These are phyloP conservation scores for Lycaena phlaeas DNA, from an alignment of 2,888 invertebrate genomes.

Conservation along the genomic window DNA sequence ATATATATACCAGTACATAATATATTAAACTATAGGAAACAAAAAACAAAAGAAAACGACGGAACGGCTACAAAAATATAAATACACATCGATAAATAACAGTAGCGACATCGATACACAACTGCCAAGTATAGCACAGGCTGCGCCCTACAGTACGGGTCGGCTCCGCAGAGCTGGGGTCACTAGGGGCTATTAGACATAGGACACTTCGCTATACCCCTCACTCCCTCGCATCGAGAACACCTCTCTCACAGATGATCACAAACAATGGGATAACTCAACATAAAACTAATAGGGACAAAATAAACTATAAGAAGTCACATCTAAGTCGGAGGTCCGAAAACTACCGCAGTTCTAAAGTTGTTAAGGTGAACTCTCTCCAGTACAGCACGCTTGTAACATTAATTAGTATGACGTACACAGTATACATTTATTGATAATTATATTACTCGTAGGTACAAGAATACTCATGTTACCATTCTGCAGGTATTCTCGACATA, in stretches of 20 bases:
- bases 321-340: constrained; percentile 44
- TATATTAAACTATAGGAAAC: constrained; percentile 31
- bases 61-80: constrained; percentile 58
- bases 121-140: constrained; percentile 71
- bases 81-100: constrained; percentile 56
- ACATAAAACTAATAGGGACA: constrained; percentile 56
- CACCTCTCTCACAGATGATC: constrained; percentile 72
- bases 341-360: constrained; percentile 27
- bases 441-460: constrained; percentile 3
- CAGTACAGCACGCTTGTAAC: constrained; percentile 31
- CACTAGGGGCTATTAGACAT: constrained; percentile 47
- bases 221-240: constrained; percentile 73
- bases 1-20: constrained; percentile 26
- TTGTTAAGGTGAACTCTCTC: constrained; percentile 35
- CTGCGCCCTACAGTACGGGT: constrained; percentile 63
- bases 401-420: constrained; percentile 17
- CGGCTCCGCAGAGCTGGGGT: constrained; percentile 64
- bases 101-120: constrained; percentile 70
- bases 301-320: constrained; percentile 33
- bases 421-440: constrained; percentile 10
- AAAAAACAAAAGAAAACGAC: constrained; percentile 34
- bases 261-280: constrained; percentile 65
- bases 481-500: constrained; percentile 47
- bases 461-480: constrained; percentile 8
- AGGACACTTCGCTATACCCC: constrained; percentile 71